These are phyloP conservation scores for Notodonta ziczac DNA, from an alignment of 2,888 invertebrate species.

Conservation along the genomic window DNA sequence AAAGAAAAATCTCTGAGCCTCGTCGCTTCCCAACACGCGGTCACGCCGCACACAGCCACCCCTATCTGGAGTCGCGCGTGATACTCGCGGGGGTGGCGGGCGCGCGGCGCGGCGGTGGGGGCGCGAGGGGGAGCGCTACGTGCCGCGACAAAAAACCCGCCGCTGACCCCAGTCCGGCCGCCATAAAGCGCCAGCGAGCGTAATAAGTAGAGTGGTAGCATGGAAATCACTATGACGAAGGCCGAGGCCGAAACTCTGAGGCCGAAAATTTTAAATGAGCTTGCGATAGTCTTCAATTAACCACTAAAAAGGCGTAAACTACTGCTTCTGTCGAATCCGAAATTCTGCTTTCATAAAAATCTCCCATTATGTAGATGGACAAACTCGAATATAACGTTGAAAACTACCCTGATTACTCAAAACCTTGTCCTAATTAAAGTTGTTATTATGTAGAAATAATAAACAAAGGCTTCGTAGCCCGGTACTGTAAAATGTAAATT, in stretches of 20 bases:
- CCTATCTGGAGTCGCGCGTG: constrained; percentile 63
- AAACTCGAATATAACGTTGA: no score
- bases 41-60: constrained; percentile 48
- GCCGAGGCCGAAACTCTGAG: constrained; percentile 19
- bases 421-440: no score
- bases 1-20: constrained; percentile 14
- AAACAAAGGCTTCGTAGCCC: no score
- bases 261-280: neutral
- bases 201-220: constrained; percentile 52
- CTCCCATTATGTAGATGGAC: no score
- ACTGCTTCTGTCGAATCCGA: neutral
- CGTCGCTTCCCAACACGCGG: constrained; percentile 35
- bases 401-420: no score
- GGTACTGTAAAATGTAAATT: no score
- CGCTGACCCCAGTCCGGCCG: constrained; percentile 72
- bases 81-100: constrained; percentile 54
- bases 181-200: constrained; percentile 73
- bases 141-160: constrained; percentile 76
- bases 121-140: constrained; percentile 54
- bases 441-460: no score
- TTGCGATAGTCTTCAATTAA: neutral
- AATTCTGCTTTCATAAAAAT: no score
- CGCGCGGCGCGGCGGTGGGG: constrained; percentile 20
- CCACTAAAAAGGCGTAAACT: neutral
- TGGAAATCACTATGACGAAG: constrained; percentile 13